phyloP scores from a whole-genome alignment of 2,888 invertebrate genomes.

The Gastracanthus pulcherrimus region DNA sequence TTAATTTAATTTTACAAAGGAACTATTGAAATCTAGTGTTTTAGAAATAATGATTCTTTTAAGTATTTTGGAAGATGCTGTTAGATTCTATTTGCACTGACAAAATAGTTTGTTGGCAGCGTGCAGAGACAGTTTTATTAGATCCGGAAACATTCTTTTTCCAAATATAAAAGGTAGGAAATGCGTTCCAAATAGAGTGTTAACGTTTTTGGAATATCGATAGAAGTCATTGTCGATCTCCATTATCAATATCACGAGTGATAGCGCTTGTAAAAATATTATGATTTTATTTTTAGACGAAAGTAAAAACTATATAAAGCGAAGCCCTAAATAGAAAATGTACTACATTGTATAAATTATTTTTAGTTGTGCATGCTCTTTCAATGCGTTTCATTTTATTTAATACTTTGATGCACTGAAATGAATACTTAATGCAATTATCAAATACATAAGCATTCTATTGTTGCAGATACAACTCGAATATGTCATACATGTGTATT shows the following conservation, averaged over 20 bases:
- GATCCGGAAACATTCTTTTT: constrained; percentile 21
- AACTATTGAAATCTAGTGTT: no score
- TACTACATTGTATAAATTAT: no score
- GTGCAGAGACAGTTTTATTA: constrained; percentile 17
- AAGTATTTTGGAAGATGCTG: background rate
- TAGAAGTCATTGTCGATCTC: no score
- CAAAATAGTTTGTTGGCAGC: constrained; percentile 27
- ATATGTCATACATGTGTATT: constrained; percentile 17
- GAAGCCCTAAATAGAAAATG: background rate
- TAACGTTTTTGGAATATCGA: background rate
- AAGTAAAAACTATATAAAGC: background rate
- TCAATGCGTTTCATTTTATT: no score
- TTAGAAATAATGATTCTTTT: no score
- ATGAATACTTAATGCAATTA: no score
- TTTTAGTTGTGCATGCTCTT: no score
- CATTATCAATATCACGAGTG: no score
- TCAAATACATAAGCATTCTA: no score
- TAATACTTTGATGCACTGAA: no score
- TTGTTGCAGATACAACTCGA: background rate
- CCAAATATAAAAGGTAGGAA: constrained; percentile 8
- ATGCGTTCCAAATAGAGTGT: constrained; percentile 13
- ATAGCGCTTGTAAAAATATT: background rate
- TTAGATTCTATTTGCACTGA: constrained; percentile 2
- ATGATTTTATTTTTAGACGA: background rate
- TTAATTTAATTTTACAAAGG: background rate